These are phyloP conservation scores for Eulemur mongoz DNA, from an alignment of 2,797 vertebrate species.

Conservation along the genomic window DNA sequence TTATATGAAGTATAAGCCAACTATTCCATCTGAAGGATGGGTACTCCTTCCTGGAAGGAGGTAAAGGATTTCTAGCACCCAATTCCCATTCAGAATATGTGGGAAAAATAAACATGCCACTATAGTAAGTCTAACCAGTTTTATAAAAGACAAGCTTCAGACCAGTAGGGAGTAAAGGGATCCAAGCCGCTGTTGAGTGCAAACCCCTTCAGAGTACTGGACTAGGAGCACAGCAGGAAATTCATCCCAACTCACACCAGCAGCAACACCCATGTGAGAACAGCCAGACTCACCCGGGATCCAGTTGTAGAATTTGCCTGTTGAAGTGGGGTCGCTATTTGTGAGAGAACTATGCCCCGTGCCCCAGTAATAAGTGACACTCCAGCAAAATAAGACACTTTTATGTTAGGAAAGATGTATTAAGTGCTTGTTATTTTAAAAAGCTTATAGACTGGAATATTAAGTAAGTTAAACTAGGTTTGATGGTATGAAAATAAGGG, in stretches of 20 bases:
- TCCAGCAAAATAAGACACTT: not conserved
- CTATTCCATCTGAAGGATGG: not conserved
- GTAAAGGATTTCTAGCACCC: not conserved
- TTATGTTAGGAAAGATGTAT: not conserved
- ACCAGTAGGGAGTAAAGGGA: not conserved
- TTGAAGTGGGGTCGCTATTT: not conserved
- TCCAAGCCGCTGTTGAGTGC: not conserved
- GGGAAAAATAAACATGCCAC: not conserved
- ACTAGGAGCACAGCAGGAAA: not conserved
- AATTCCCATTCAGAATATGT: not conserved
- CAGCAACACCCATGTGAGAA: not conserved
- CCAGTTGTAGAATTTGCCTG: not conserved
- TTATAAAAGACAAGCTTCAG: not conserved
- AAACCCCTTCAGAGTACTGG: not conserved
- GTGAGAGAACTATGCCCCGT: not conserved
- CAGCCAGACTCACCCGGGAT: not conserved
- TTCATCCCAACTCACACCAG: not conserved
- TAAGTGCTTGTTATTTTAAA: conserved; percentile 54
- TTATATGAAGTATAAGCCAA: not conserved
- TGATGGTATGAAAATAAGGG: conserved; percentile 32
- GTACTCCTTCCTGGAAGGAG: not conserved
- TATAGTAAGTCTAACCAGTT: not conserved
- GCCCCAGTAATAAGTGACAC: not conserved
- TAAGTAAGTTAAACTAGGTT: not conserved
- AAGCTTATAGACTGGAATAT: conserved; percentile 8